Evolutionary conservation across 2,888 invertebrate species (phyloP), one percentile per base, ranked within the genome.

Genomic region (Tiphia femorata): DNA sequence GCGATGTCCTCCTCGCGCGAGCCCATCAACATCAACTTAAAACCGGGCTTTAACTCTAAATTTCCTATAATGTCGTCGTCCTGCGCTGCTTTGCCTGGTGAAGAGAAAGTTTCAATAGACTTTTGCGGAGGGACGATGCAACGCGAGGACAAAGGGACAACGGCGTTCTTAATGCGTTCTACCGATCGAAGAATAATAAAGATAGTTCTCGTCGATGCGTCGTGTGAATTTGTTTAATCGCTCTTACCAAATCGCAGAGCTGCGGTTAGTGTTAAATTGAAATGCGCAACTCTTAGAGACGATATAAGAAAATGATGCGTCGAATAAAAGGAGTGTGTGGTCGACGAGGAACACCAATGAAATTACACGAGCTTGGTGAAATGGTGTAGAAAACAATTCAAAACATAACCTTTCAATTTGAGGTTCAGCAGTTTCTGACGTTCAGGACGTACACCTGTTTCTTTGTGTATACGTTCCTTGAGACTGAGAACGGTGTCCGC

Each of bases 21-120:
- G 0, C 98, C 98, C 89, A 98, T 96, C 93, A 98, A 93, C 96
- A 98, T 97, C 8, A 98, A 88, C 84, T 97, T 97, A 66, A 94
- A 92, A 51, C 94, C 94, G 0, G 92, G 90, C 80, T 96, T 96
- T 21, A 97, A 84, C 73, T 92, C 92, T 58, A 97, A 81, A 44
- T 89, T 87, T 0, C 89, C 87, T n/a, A 97, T 84, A 41, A 88
- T 88, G 68, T 91, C 89, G 67, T 91, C 92, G 83, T 96, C 94
- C 42, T 90, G 88, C 0, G 95, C 93, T 43, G 91, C 88, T 86
- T 96, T 96, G 12, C 96, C 96, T 95, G 76, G 17, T 74, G 51
- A 47, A 56, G 40, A 54, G 35, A 63, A 53, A 57, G 25, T 55
- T 58, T 63, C 43, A 59, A 60, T 51, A 63, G 52, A 58, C 44